Conservation (phyloP, 1,140 invertebrate genomes). For the Drosophila obscura region DNA sequence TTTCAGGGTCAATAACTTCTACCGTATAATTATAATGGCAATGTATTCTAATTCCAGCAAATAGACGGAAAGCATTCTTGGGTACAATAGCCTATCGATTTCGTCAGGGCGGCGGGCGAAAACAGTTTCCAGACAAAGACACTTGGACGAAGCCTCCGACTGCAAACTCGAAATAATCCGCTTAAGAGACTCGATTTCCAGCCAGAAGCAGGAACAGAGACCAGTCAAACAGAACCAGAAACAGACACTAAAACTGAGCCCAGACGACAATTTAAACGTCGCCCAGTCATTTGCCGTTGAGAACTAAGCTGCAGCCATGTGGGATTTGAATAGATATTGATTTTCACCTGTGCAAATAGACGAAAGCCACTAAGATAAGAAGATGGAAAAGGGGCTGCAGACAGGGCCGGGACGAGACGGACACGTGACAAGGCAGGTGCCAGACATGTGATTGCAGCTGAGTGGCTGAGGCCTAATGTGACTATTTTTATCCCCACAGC, state of each 20-base stretch:
- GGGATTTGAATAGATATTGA: conserved; percentile 57
- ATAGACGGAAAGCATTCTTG: conserved; percentile 45
- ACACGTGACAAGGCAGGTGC: conserved; percentile 63
- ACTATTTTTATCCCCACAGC: conserved; percentile 38
- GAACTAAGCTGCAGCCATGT: conserved; percentile 49
- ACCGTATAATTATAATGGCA: background rate
- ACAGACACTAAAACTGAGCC: conserved; percentile 16
- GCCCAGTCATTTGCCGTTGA: conserved; percentile 48
- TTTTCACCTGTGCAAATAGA: conserved; percentile 55
- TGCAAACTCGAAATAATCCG: conserved; percentile 77
- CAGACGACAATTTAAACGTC: conserved; percentile 37
- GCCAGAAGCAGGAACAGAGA: conserved; percentile 39
- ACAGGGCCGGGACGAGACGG: conserved; percentile 1
- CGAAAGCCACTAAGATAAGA: conserved; percentile 46
- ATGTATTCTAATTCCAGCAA: conserved; percentile 44
- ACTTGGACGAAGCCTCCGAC: conserved; percentile 37
- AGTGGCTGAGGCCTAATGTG: conserved; percentile 20
- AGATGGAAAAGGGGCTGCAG: conserved; percentile 8
- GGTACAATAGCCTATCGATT: conserved; percentile 76
- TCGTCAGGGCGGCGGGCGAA: conserved; percentile 14
- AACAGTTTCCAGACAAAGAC: conserved; percentile 11
- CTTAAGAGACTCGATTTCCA: conserved; percentile 72
- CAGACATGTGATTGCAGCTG: conserved; percentile 27
- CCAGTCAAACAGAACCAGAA: conserved; percentile 22
- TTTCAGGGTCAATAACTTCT: no score